A percentile compares a stretch with the other conserved stretches of the same genome.
Conservation (phyloP, 2,113 vertebrate genomes). For the Okapia johnstoni region DNA sequence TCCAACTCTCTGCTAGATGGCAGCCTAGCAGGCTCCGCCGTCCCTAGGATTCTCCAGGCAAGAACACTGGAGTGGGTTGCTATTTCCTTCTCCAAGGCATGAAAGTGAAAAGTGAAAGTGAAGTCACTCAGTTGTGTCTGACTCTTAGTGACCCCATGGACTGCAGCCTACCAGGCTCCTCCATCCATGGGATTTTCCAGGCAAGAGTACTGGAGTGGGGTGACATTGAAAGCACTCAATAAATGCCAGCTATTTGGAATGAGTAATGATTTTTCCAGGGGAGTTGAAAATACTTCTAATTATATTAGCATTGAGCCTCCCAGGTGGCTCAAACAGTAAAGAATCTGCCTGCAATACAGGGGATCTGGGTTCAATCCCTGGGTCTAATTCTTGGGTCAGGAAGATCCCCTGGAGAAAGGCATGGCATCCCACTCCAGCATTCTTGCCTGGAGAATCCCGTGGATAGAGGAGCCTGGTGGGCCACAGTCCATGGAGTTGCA, state of each 20-base stretch:
- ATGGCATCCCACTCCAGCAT: background rate
- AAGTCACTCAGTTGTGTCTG: too few species aligned
- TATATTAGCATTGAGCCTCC: background rate
- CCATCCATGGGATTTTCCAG: too few species aligned
- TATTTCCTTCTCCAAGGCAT: too few species aligned
- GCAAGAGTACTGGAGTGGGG: too few species aligned
- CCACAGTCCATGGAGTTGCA: background rate
- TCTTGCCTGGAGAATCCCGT: background rate
- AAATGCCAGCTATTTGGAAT: background rate
- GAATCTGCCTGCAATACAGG: background rate
- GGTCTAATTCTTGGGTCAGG: background rate
- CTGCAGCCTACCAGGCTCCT: too few species aligned
- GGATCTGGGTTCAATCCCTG: background rate
- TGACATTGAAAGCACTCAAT: background rate
- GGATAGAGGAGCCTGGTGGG: background rate
- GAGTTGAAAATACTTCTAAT: background rate
- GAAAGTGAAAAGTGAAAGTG: too few species aligned
- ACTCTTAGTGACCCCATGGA: too few species aligned
- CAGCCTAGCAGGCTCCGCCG: too few species aligned
- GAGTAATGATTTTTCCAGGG: background rate
- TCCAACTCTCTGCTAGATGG: too few species aligned
- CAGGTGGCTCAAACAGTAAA: background rate
- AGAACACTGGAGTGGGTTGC: too few species aligned
- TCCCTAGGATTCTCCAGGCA: too few species aligned
- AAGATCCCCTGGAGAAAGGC: background rate